Evolutionary conservation across 1,140 invertebrate species (phyloP), one percentile per base, ranked within the genome.

Genomic region (Lanistes nyassanus): DNA sequence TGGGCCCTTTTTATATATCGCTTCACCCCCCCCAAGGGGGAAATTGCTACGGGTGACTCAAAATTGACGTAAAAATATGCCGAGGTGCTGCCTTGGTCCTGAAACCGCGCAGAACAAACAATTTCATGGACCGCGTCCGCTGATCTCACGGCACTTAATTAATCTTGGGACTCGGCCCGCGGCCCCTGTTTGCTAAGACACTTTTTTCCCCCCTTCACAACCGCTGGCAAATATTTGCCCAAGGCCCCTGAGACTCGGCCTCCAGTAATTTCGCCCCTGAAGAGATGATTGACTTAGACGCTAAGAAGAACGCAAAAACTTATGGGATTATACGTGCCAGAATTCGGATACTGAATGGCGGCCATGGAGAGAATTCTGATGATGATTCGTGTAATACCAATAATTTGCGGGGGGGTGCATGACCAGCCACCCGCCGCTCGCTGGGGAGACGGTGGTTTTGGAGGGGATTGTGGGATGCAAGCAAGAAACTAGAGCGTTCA

Each of bases 221-320:
- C 69, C 29, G 69, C 26, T 31, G 31, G 69, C 69, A 71, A 71
- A 71, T 71, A 71, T 71, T 71, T 71, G 69, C 47, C 53, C 23
- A 53, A 56, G 69, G 23, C 42, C 47, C 29, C 26, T 29, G 51
- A 37, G 53, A 23, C n/a, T 34, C 23, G 69, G 29, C 69, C 69
- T 34, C 23, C 26, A 29, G 42, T 56, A 71, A 55, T 71, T 71
- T 29, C 53, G 31, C 47, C 53, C 53, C n/a, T 36, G 69, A 71
- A 71, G 34, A 56, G 53, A 53, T 34, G 69, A 71, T 71, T 71
- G 69, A 71, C 69, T 71, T 71, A 71, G 37, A 55, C 37, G 69
- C 34, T 71, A 71, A 71, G 69, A 71, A 71, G 69, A 37, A 68
- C 66, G 66, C 29, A 37, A 65, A 37, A 51, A 51, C 66, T 68